Base-by-base conservation (phyloP, 2,113 vertebrate genomes). In the Urocolius indicus region DNA sequence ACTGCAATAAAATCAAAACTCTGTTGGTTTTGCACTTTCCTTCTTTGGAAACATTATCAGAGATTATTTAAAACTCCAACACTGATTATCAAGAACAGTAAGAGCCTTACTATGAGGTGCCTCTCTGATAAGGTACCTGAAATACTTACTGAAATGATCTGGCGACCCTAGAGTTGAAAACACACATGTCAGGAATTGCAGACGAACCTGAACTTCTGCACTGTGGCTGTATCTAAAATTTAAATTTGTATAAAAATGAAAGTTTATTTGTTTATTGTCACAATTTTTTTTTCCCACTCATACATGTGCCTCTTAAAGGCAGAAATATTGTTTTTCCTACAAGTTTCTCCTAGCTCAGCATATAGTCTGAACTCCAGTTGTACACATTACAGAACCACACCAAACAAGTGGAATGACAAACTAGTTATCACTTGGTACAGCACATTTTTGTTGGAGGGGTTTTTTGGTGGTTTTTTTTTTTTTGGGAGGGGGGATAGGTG, bases 111-210 rank as follows among this genome's bases (percentile, higher is more conserved):
- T 72, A 13, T 6, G 55, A 65, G 52, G 21, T 54, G 77, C 12
- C 75, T 29, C 38, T 93, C 78, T 36, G 8, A 38, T 22, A 54
- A 72, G 23, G 57, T 23, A 82, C 54, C 48, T 73, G 46, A 77
- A 94, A 84, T 74, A 97, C 99, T 99, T 98, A 99, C 99, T 98
- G 98, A 99, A 99, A 97, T 99, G 99, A 97, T 99, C 99, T 24
- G 99, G 99, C 59, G 99, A 99, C 91, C 99, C 99, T 86, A 99
- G 97, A 17, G 99, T 99, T 87, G 99, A 99, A 98, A 99, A 99
- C 58, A 99, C 99, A 66, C 99, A 99, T 3, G 99, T 99, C 97
- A 99, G 98, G 96, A 99, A 99, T 51, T 99, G 99, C 79, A 99
- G 98, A 48, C 99, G 99, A 90, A 99, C 99, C 97, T 99, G 99